Conservation (phyloP, 2,888 invertebrate genomes). For the Drosophila testacea region DNA sequence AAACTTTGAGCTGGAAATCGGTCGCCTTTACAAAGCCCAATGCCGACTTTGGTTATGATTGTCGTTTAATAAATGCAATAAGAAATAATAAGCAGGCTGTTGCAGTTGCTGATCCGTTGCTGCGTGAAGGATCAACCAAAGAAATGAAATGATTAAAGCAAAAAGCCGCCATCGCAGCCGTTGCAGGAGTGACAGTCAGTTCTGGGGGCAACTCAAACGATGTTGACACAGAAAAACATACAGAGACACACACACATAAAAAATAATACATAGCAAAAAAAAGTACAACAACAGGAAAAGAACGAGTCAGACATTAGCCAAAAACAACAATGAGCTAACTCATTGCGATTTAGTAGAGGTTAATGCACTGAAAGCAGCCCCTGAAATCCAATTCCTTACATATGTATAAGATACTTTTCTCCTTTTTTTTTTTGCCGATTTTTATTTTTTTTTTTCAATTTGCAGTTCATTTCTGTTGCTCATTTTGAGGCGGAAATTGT, state of each 20-base stretch:
- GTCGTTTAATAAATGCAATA: conserved; percentile 83
- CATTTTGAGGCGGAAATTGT: conserved; percentile 82
- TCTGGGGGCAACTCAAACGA: conserved; percentile 37
- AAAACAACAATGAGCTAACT: conserved; percentile 49
- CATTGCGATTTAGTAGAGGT: conserved; percentile 65
- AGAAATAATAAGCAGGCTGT: conserved; percentile 81
- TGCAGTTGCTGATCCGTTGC: conserved; percentile 59
- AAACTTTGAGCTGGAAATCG: conserved; percentile 11
- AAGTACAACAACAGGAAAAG: conserved; percentile 15
- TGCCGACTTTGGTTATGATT: conserved; percentile 82
- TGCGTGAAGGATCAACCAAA: conserved; percentile 65
- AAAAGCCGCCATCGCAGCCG: conserved; percentile 69
- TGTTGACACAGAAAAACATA: conserved; percentile 46
- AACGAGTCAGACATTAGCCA: conserved; percentile 58
- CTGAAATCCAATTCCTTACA: conserved; percentile 45
- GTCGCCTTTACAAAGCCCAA: conserved; percentile 48
- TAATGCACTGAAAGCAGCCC: conserved; percentile 72
- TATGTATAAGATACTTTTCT: conserved; percentile 24
- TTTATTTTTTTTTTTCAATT: conserved; percentile 64
- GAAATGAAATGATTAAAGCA: conserved; percentile 77
- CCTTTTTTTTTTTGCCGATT: conserved; percentile 10
- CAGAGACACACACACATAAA: conserved; percentile 30
- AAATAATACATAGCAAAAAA: conserved; percentile 22
- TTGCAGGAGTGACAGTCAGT: conserved; percentile 63
- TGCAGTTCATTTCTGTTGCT: conserved; percentile 68